Evolutionary conservation across 2,888 invertebrate species (phyloP).

Genomic region (Alloscopus bannaensis): DNA sequence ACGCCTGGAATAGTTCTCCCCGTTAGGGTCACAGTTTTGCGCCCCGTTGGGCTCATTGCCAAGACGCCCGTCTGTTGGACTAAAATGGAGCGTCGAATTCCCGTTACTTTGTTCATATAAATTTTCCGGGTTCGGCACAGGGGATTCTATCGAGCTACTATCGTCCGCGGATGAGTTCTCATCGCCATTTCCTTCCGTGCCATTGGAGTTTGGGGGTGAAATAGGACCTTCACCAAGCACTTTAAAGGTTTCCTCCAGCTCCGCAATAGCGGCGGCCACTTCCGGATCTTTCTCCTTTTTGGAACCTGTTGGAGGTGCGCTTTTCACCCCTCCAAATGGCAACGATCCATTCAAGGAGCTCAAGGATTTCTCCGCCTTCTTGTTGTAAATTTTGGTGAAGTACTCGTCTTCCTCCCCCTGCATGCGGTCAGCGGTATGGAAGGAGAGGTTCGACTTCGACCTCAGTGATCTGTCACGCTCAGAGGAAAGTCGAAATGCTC

Average conservation of each 20-base stretch:
- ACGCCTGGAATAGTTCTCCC: no score
- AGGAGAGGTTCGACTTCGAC: slow-evolving; percentile 46
- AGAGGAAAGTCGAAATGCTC: not conserved
- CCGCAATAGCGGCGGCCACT: slow-evolving; percentile 62
- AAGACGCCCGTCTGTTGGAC: no score
- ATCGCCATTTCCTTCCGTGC: not conserved
- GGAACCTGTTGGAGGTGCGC: slow-evolving; percentile 41
- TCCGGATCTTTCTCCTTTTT: slow-evolving; percentile 61
- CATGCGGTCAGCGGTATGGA: slow-evolving; percentile 38
- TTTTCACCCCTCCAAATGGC: slow-evolving; percentile 39
- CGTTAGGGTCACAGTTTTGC: not conserved
- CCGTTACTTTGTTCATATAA: not conserved
- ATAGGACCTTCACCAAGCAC: slow-evolving; percentile 36
- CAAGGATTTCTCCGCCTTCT: slow-evolving; percentile 33
- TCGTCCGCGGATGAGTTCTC: not conserved
- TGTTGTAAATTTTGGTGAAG: slow-evolving; percentile 51
- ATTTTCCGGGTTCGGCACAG: not conserved
- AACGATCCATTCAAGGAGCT: slow-evolving; percentile 28
- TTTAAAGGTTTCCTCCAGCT: slow-evolving; percentile 63
- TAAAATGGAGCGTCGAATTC: not conserved
- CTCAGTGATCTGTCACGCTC: slow-evolving; percentile 12
- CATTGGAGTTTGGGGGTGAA: not conserved
- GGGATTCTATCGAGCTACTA: slow-evolving; percentile 1
- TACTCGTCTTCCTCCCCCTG: slow-evolving; percentile 49
- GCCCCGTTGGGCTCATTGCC: no score